A percentile compares a stretch with the other conserved stretches of the same genome.
Conservation (phyloP, 2,113 vertebrate genomes). For the Dipodomys ordii region DNA sequence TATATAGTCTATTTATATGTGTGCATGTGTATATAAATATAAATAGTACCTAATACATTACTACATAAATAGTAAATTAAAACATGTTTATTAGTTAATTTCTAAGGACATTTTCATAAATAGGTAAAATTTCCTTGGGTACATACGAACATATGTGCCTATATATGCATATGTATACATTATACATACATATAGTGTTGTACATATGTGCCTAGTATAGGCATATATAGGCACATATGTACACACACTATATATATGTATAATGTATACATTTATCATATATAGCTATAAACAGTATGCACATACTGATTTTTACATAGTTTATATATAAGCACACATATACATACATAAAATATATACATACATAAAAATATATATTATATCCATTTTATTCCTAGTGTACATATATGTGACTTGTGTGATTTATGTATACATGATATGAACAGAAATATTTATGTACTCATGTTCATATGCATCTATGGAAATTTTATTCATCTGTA, state of each 20-base stretch:
- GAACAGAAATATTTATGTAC: background rate
- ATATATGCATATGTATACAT: background rate
- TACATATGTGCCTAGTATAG: background rate
- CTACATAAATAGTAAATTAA: background rate
- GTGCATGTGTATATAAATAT: background rate
- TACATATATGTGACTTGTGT: no score
- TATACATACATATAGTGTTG: background rate
- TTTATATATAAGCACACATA: background rate
- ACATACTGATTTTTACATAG: background rate
- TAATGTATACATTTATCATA: background rate
- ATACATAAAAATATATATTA: background rate
- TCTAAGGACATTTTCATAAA: conserved; percentile 37
- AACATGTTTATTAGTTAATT: conserved; percentile 26
- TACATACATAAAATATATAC: background rate
- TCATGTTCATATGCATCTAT: background rate
- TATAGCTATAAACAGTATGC: no score
- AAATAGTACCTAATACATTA: no score
- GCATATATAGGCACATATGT: background rate
- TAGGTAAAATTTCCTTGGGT: conserved; percentile 18
- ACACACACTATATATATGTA: background rate
- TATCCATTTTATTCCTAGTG: no score
- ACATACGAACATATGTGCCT: background rate
- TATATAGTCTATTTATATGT: background rate
- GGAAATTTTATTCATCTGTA: conserved; percentile 17
- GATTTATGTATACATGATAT: background rate